Evolutionary conservation across 2,113 vertebrate genomes (phyloP), one percentile per base, ranked within the genome.

Genomic region (Cariama cristata): DNA sequence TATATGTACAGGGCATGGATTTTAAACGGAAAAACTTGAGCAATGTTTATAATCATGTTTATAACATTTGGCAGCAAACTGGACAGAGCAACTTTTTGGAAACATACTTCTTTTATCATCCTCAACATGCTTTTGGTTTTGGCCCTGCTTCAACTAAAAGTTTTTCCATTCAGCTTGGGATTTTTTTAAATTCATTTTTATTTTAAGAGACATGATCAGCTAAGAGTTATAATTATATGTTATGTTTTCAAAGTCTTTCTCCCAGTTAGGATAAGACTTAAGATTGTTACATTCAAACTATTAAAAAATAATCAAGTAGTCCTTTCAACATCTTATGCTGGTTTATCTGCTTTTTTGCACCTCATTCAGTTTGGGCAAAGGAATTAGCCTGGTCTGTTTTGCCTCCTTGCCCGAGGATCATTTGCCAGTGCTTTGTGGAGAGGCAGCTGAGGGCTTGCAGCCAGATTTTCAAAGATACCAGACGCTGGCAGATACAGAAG

Each of bases 81-180:
- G 66, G 74, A 90, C 87, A 83, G 74, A 94, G 26, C 23, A 94
- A 44, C 62, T 44, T 94, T 94, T 93, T 95, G 69, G 84, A 94
- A 96, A 76, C 12, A 24, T 50, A 83, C 88, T 92, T 94, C 45
- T 90, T 96, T 94, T 94, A 88, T 96, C 94, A 75, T 82, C 88
- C 58, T 74, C 81, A 93, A 81, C 81, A 93, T 96, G 89, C 73
- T 91, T 94, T 96, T 94, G 84, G 84, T 45, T 96, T 95, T 97
- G 94, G 91, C 87, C 11, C 14, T 69, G 23, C 63, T 96, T 95
- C 96, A 93, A 69, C 14, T 16, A 82, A 53, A 97, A 97, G 55
- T 79, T 96, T 96, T 97, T 96, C 91, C 91, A 95, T 96, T 63
- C 27, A 9, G n/a, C 47, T 50, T 66, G 44, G 30, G n/a, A 14